These are phyloP conservation scores for Lates japonicus DNA, from an alignment of 2,797 vertebrate genomes.

Conservation along the genomic window DNA sequence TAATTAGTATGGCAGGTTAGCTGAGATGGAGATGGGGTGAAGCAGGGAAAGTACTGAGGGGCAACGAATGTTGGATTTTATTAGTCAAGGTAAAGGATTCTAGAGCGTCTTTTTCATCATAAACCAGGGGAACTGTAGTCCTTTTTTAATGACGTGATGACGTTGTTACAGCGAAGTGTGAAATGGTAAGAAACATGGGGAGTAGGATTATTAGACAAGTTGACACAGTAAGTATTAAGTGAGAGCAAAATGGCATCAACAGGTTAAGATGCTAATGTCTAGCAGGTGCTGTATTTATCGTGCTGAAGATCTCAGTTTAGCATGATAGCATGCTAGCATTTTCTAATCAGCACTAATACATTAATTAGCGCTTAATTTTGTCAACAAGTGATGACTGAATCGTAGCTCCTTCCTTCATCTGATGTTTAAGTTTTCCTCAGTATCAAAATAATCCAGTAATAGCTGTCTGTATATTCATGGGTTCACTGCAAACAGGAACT, in stretches of 20 bases:
- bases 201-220: neutral
- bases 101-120: neutral
- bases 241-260: too few relatives aligned
- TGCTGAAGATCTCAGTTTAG: too few relatives aligned
- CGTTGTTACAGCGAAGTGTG: neutral
- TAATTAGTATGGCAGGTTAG: slow-evolving; percentile 49
- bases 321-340: neutral
- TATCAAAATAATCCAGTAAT: too few relatives aligned
- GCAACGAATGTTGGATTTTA: neutral
- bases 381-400: too few relatives aligned
- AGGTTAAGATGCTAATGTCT: neutral
- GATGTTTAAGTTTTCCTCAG: too few relatives aligned
- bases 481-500: too few relatives aligned
- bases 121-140: neutral
- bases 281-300: neutral
- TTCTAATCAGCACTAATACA: neutral
- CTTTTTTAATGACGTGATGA: neutral
- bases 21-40: slow-evolving; percentile 3
- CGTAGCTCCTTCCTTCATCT: too few relatives aligned
- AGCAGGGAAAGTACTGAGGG: slow-evolving; percentile 17
- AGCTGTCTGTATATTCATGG: too few relatives aligned
- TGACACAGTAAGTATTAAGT: too few relatives aligned
- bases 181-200: neutral
- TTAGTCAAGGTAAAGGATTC: neutral
- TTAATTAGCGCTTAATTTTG: too few relatives aligned